Base-by-base conservation (phyloP, 2,888 invertebrate species). In the Parascotia fuliginaria region DNA sequence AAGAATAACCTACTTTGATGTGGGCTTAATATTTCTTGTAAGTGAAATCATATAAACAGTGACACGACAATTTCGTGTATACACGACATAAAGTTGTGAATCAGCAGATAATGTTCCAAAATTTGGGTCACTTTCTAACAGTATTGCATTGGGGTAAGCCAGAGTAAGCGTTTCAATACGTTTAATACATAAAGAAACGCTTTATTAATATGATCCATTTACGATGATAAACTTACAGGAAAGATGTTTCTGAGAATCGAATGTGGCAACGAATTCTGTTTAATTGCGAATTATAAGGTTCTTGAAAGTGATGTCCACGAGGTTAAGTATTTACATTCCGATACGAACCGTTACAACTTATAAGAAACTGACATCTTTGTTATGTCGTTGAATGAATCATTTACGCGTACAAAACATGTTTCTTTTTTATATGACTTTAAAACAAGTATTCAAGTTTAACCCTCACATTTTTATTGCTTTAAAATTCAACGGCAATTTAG, bases 41-140 rank as follows among this genome's bases (percentile, higher is more conserved):
- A 60, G 56, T 43, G 63, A 65, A 63, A 63, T 49, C 22, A 19
- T 24, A 31, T 38, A n/a, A n/a, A n/a, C n/a, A n/a, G 15, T 31
- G n/a, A 45, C 33, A 14, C 54, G 46, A 40, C 24, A 13, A 14
- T 41, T 52, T 54, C 51, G 44, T 55, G 42, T 42, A 28, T 39
- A 36, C 15, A 42, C 48, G 53, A 41, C 44, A 57, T 56, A 49
- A 54, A 44, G 29, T 45, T 50, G 42, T 65, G 67, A 68, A 24
- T 59, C 66, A 57, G 58, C 61, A 52, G 32, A 55, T 57, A 48
- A 34, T 57, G 28, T 13, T 29, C 11, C n/a, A 14, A 48, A 43
- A 56, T 68, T 51, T 42, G 50, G 66, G 64, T 50, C 47, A 14
- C 64, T 68, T 68, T 68, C 69, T 56, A 60, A 52, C 31, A 43